These are phyloP conservation scores for human (Homo sapiens) DNA, from an alignment of 2,113 vertebrate species.

Conservation along the genomic window GRCh38 chrX:5119501-5120000, in stretches of 20 bases:
- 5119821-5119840: neutral
- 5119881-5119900: too few species aligned
- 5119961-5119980: too few species aligned
- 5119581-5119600: too few species aligned
- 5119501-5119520: neutral
- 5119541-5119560: neutral
- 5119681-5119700: neutral
- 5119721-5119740: accelerated
- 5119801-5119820: neutral
- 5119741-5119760: neutral
- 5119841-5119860: neutral
- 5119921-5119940: too few species aligned
- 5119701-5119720: neutral
- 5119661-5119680: neutral
- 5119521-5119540: neutral
- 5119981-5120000: too few species aligned
- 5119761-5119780: neutral
- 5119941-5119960: too few species aligned
- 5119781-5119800: too few species aligned
- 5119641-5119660: neutral
- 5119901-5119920: too few species aligned
- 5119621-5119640: accelerated
- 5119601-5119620: neutral
- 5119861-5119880: neutral
- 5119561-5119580: neutral